phyloP scores from a whole-genome alignment of 2,888 invertebrate genomes.

The Lutraria lutraria region DNA sequence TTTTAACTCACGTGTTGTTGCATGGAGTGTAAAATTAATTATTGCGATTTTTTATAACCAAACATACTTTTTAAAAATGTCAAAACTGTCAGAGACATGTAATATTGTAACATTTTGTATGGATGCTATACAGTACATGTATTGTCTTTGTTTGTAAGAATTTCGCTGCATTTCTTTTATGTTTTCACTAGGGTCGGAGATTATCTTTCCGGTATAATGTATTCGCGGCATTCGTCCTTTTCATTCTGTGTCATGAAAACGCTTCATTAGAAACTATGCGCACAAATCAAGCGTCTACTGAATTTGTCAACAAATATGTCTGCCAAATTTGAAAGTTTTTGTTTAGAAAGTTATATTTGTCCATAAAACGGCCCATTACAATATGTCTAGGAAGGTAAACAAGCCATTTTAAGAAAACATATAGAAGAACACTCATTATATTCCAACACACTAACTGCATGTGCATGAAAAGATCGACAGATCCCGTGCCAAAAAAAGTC shows the following conservation, averaged over 20 bases:
- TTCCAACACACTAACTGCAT: neutral
- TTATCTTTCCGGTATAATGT: neutral
- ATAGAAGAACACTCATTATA: neutral
- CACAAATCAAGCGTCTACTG: conserved; percentile 35
- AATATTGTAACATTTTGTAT: no score
- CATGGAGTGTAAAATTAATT: no score
- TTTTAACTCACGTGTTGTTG: no score
- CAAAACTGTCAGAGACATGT: no score
- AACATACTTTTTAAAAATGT: no score
- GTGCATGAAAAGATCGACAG: conserved; percentile 23
- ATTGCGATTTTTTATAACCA: no score
- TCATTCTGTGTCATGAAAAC: neutral
- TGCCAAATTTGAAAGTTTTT: conserved; percentile 62
- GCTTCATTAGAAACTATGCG: neutral
- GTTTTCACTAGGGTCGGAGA: neutral
- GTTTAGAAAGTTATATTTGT: neutral
- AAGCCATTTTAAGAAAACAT: neutral
- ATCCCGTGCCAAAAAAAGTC: neutral
- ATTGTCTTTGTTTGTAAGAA: no score
- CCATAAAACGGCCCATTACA: neutral
- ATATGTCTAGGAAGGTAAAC: conserved; percentile 62
- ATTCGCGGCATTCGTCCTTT: neutral
- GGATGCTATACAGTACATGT: no score
- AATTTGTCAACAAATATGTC: conserved; percentile 61
- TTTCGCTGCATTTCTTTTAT: no score